Base-by-base conservation (phyloP, 2,888 invertebrate species). In the Cyrtodaria siliqua region DNA sequence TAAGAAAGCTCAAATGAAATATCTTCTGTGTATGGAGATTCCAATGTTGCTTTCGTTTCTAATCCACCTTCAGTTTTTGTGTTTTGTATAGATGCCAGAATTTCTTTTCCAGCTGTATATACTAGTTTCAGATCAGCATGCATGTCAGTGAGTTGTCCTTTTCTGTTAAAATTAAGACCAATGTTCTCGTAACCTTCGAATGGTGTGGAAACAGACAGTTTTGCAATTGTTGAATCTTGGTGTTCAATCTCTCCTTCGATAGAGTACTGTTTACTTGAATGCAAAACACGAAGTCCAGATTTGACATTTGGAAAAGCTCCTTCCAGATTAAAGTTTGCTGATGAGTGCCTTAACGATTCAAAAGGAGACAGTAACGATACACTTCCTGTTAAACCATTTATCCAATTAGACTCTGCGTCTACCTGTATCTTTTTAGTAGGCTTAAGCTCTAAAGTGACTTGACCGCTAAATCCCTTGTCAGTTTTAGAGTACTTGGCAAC, bases 21-120 rank as follows among this genome's bases (percentile, higher is more conserved):
- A 20, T 72, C 69, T 14, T 79, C 67, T 12, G 67, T 66, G 27
- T 66, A 79, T 0, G 79, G 79, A 4, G 70, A 66, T 53, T 57
- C 40, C 8, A 79, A 38, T 38, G n/a, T 50, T 42, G 60, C 73
- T 38, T 62, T 74, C 52, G 74, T 67, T 18, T 70, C 62, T 24
- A 79, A 33, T 38, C 50, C 44, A 9, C 49, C 23, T 14, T 24
- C 56, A 4, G 49, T 50, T 23, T 66, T 40, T n/a, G 24, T 53
- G 50, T 70, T 74, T 56, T 60, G 49, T 20, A 79, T 50, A 27
- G 61, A 64, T 26, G 47, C 75, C n/a, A 47, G 60, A 12, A 70
- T 61, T 56, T 75, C 64, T 12, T 64, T 61, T 27, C 56, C 63
- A 9, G 47, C 53, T 47, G 63, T 33, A n/a, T 53, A 59, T 26